These are phyloP conservation scores for Onychorhynchus coronatus DNA, from an alignment of 2,113 vertebrate species.

Conservation along the genomic window DNA sequence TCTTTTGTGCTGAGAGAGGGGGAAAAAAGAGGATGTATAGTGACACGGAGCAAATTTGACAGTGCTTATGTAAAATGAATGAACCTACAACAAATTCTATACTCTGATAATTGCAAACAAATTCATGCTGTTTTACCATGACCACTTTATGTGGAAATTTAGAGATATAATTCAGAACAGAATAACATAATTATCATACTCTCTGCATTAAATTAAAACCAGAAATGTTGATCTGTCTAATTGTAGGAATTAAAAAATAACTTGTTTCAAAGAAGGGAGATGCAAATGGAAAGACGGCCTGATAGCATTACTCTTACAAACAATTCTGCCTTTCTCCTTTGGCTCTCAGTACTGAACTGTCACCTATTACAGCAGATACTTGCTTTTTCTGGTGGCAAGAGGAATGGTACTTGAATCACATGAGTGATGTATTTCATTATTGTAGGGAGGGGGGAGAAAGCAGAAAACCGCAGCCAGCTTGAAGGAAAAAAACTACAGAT, in stretches of 20 bases:
- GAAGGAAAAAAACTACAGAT: not conserved
- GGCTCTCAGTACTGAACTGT: not conserved
- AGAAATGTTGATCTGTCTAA: constrained; percentile 62
- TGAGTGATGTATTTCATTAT: not conserved
- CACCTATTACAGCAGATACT: not conserved
- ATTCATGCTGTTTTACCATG: constrained; percentile 62
- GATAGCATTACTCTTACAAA: not conserved
- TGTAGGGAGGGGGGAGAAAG: not conserved
- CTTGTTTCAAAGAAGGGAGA: constrained; percentile 15
- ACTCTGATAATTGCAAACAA: constrained; percentile 58
- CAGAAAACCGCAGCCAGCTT: not conserved
- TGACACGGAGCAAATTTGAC: constrained; percentile 50
- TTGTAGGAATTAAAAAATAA: constrained; percentile 47
- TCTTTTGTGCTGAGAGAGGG: not conserved
- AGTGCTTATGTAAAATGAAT: constrained; percentile 57
- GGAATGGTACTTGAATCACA: not conserved
- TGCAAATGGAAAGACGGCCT: constrained; percentile 3
- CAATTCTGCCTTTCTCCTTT: constrained; percentile 12
- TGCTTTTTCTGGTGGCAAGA: not conserved
- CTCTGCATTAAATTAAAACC: constrained; percentile 58
- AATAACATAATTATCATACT: constrained; percentile 58
- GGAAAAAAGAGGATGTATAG: not conserved
- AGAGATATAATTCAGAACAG: constrained; percentile 54
- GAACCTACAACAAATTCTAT: constrained; percentile 54
- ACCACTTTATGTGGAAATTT: constrained; percentile 65